Evolutionary conservation across 2,113 vertebrate genomes (phyloP), one percentile per base, ranked within the genome.

Genomic region (Donacobius atricapilla): DNA sequence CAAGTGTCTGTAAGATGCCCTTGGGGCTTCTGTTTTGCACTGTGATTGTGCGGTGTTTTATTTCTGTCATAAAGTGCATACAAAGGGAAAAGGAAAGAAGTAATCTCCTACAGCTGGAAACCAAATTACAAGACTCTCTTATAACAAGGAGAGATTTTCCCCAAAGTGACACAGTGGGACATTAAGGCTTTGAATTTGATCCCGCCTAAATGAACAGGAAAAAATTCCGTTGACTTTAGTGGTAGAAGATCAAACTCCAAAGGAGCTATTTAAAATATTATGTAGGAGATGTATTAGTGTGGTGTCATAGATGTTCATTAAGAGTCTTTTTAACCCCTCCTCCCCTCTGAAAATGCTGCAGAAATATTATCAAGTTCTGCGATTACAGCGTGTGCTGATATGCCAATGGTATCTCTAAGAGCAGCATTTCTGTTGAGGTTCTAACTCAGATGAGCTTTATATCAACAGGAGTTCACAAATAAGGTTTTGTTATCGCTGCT

Each of bases 1-100:
- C 83, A 65, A 72, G 90, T 91, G 90, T 76, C 86, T 93, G 76
- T 54, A 81, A 92, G 88, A 94, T 90, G 90, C 92, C 92, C 83
- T 96, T 92, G 88, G 96, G 88, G 73, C 65, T 94, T 92, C 77
- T 96, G 86, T 92, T 95, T 94, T 97, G 90, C 92, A 82, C 88
- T 61, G 83, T 87, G 88, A 89, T 93, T 92, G 76, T 87, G 68
- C 53, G 75, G 94, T 61, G 90, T 51, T 95, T 97, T 93, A 96
- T 96, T 92, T 92, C 83, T 84, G 60, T 65, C 90, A 82, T 92
- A 93, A 95, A 96, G 64, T 73, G 56, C 77, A 84, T 66, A 93
- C 56, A 97, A 94, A 93, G 30, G 51, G 40, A 92, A 87, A 95
- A 89, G 27, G 65, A 90, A 93, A 92, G 83, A 94, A 93, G 48